Evolutionary conservation across 2,888 invertebrate genomes (phyloP).

Genomic region (Apamea epomidion): DNA sequence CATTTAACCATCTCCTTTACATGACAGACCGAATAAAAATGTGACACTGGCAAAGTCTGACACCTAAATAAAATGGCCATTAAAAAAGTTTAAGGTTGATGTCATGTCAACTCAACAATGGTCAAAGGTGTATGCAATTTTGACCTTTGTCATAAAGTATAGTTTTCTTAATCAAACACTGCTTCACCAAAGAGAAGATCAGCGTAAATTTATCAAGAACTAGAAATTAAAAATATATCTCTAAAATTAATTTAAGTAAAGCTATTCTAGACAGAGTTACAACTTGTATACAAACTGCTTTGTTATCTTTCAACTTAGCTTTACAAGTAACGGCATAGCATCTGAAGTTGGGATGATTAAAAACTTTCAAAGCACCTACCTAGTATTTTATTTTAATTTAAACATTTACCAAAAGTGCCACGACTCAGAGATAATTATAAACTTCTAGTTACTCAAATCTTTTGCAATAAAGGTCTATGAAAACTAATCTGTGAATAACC

Average conservation of each 20-base stretch:
- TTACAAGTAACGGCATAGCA: not conserved
- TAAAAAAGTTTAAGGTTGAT: not conserved
- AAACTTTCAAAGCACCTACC: not conserved
- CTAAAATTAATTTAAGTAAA: not conserved
- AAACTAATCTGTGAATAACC: not conserved
- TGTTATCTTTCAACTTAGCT: slow-evolving; percentile 24
- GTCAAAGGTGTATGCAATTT: too few relatives aligned
- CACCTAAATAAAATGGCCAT: not conserved
- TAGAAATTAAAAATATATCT: not conserved
- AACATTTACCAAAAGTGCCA: not conserved
- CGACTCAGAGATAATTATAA: slow-evolving; percentile 1
- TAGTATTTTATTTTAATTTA: slow-evolving; percentile 16
- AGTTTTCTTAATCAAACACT: not conserved
- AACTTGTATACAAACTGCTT: slow-evolving; percentile 1
- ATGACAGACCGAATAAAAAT: not conserved
- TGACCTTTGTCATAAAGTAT: not conserved
- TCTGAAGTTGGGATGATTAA: slow-evolving; percentile 4
- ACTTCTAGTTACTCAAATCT: slow-evolving; percentile 19
- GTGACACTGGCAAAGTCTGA: not conserved
- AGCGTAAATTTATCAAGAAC: not conserved
- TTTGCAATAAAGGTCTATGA: slow-evolving; percentile 3
- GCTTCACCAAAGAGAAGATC: not conserved
- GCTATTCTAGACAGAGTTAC: not conserved
- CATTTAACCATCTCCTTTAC: too few relatives aligned
- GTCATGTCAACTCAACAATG: not conserved